Evolutionary conservation across 1,140 invertebrate genomes (phyloP).

Genomic region (Holotrichia oblita): DNA sequence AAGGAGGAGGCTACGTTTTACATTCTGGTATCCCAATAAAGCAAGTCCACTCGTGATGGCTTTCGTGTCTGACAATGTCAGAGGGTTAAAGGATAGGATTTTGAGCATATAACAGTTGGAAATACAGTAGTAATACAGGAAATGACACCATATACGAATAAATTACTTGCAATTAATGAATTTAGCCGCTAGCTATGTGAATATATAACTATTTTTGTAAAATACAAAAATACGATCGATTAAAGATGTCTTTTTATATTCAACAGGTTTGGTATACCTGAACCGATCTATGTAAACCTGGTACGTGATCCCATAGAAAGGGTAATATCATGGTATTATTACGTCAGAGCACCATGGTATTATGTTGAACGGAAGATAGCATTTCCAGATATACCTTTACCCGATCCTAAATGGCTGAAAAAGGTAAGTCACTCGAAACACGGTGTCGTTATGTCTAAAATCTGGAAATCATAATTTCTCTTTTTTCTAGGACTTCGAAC

Average conservation of each 20-base stretch:
- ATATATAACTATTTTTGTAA: no score
- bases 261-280: constrained; percentile 77
- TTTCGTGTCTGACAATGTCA: no score
- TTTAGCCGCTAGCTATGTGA: no score
- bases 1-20: no score
- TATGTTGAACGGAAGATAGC: constrained; percentile 89
- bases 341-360: constrained; percentile 87
- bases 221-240: no score
- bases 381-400: constrained; percentile 86
- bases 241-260: constrained; percentile 26
- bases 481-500: constrained; percentile 80
- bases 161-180: no score
- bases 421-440: constrained; percentile 68
- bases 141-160: no score
- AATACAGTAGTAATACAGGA: no score
- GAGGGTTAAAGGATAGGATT: no score
- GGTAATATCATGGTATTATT: constrained; percentile 93
- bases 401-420: constrained; percentile 87
- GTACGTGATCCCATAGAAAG: constrained; percentile 91
- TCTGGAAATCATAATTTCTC: neutral
- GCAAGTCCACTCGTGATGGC: no score
- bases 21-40: no score
- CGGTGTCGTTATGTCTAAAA: neutral
- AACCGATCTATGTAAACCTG: constrained; percentile 90
- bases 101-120: no score